Conservation (phyloP, 1,140 invertebrate genomes). For the Notospermus geniculatus region DNA sequence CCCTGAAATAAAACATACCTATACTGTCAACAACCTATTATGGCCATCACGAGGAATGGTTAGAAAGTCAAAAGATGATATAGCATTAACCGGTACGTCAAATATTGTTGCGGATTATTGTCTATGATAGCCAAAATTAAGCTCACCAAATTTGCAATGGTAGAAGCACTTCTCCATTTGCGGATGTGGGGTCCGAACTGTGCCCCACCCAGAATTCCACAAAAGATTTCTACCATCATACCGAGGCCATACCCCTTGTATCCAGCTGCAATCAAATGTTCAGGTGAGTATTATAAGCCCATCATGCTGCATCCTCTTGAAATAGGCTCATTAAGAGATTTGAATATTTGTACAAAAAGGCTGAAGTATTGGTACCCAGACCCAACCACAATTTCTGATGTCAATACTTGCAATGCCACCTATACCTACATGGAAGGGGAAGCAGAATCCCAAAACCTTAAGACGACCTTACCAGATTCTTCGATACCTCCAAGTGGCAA, state of each 20-base stretch:
- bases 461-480: slow-evolving; percentile 23
- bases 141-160: slow-evolving; percentile 68
- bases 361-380: background rate
- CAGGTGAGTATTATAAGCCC: no score
- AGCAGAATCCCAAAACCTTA: background rate
- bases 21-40: background rate
- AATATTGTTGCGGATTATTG: no score
- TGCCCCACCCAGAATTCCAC: slow-evolving; percentile 57
- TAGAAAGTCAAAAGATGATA: no score
- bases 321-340: background rate
- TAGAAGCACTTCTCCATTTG: slow-evolving; percentile 69
- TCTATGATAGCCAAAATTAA: no score
- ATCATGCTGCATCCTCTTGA: no score
- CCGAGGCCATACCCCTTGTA: slow-evolving; percentile 90
- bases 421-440: no score
- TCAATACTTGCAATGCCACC: background rate
- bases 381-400: no score
- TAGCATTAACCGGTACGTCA: no score
- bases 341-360: background rate
- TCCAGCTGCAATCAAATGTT: slow-evolving; percentile 56
- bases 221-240: slow-evolving; percentile 76
- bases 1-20: slow-evolving; percentile 59
- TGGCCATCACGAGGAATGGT: background rate
- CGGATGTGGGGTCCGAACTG: slow-evolving; percentile 65
- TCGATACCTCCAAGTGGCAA: slow-evolving; percentile 40